A percentile compares a stretch with the other conserved stretches of the same genome.
These are phyloP conservation scores for Patella ulyssiponensis DNA, from an alignment of 2,888 invertebrate genomes.

Conservation along the genomic window DNA sequence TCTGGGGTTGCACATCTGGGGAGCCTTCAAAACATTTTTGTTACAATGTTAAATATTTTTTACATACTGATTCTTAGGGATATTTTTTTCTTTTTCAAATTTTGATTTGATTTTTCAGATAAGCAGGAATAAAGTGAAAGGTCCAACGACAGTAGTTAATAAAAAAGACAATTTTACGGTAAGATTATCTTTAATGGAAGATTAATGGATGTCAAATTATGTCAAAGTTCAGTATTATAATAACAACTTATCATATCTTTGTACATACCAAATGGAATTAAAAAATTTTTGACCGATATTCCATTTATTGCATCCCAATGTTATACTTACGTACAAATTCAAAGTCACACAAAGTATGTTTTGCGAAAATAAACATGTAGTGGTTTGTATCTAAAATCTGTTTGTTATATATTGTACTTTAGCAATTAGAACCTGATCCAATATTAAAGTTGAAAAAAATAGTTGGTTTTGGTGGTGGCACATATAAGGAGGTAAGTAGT, in stretches of 20 bases:
- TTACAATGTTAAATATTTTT: too few relatives aligned
- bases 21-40: too few relatives aligned
- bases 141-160: background rate
- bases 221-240: too few relatives aligned
- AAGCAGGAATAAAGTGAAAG: constrained; percentile 10
- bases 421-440: constrained; percentile 69
- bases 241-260: too few relatives aligned
- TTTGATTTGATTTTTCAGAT: constrained; percentile 10
- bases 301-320: too few relatives aligned
- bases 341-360: background rate
- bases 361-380: background rate
- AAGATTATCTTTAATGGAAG: too few relatives aligned
- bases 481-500: constrained; percentile 63
- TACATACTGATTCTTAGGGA: too few relatives aligned
- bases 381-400: background rate
- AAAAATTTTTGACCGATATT: too few relatives aligned
- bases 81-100: background rate
- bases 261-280: too few relatives aligned
- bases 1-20: too few relatives aligned
- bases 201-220: too few relatives aligned
- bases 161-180: constrained; percentile 13
- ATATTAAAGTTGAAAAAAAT: constrained; percentile 67
- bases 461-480: constrained; percentile 69
- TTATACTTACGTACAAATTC: too few relatives aligned
- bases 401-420: constrained; percentile 28